These are phyloP conservation scores for Leistus spinibarbis DNA, from an alignment of 2,888 invertebrate genomes.

Conservation along the genomic window DNA sequence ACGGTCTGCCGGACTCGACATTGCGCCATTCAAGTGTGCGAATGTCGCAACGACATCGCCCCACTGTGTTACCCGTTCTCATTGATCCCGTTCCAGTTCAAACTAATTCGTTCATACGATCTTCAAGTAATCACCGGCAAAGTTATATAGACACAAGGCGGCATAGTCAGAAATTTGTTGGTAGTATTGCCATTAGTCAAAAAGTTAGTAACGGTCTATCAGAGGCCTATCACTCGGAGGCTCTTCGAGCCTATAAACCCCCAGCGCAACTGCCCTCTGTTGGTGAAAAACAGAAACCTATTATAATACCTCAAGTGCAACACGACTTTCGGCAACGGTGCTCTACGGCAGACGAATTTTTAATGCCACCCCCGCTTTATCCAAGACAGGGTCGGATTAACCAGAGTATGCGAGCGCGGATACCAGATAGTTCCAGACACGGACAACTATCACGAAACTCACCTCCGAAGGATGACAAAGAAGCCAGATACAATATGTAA, in stretches of 20 bases:
- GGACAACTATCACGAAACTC: constrained; percentile 44
- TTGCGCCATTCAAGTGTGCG: constrained; percentile 25
- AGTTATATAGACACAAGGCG: constrained; percentile 5
- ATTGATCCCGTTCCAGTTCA: not conserved
- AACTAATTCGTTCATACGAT: constrained; percentile 44
- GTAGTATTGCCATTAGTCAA: constrained; percentile 57
- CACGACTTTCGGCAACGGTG: constrained; percentile 23
- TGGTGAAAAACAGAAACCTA: constrained; percentile 10
- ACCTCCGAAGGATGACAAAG: constrained; percentile 48
- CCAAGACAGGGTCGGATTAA: constrained; percentile 55
- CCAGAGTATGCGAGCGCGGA: constrained; percentile 55
- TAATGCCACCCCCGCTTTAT: constrained; percentile 53
- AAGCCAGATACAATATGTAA: constrained; percentile 16
- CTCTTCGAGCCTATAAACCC: constrained; percentile 49
- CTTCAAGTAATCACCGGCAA: constrained; percentile 38
- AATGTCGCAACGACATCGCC: constrained; percentile 40
- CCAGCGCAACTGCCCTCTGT: constrained; percentile 49
- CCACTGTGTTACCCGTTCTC: not conserved
- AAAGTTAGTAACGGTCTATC: constrained; percentile 51
- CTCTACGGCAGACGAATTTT: constrained; percentile 8
- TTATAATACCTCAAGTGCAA: constrained; percentile 22
- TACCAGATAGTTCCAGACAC: constrained; percentile 47
- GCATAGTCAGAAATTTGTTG: constrained; percentile 57
- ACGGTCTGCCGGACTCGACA: not conserved
- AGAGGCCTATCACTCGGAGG: constrained; percentile 54